Evolutionary conservation across 2,888 invertebrate genomes (phyloP).

Genomic region (Poecilus cupreus): DNA sequence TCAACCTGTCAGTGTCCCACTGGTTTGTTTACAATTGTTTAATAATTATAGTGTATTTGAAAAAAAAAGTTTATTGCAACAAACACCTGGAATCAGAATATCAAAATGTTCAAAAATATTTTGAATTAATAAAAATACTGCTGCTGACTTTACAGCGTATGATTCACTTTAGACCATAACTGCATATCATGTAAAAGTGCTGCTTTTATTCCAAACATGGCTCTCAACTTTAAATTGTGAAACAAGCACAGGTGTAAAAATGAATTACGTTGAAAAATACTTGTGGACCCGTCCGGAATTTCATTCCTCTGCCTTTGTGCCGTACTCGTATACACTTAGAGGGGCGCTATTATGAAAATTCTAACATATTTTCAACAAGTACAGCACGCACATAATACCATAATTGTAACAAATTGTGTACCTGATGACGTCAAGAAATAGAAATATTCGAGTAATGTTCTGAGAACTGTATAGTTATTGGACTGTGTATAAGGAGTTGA

Average conservation of each 20-base stretch:
- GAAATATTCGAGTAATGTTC: not conserved
- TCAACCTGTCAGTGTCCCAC: too few species aligned
- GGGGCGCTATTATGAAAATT: not conserved
- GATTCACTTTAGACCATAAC: too few species aligned
- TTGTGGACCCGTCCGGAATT: not conserved
- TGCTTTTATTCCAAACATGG: not conserved
- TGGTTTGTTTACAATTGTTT: too few species aligned
- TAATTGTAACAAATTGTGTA: not conserved
- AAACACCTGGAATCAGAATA: too few species aligned
- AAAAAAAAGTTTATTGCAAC: too few species aligned
- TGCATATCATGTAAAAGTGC: too few species aligned
- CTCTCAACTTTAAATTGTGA: not conserved
- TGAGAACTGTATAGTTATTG: not conserved
- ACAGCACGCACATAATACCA: not conserved
- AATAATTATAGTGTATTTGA: too few species aligned
- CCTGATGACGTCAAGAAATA: not conserved
- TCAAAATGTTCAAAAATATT: too few species aligned
- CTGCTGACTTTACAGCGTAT: too few species aligned
- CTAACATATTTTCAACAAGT: not conserved
- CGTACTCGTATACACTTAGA: not conserved
- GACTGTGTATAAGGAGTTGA: slow-evolving; percentile 7
- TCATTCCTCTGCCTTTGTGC: slow-evolving; percentile 9
- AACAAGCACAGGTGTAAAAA: not conserved
- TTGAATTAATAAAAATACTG: too few species aligned
- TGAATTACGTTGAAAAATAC: slow-evolving; percentile 18